Evolutionary conservation across 2,797 vertebrate genomes (phyloP).

Genomic region (Phrynocephalus vlangalii): DNA sequence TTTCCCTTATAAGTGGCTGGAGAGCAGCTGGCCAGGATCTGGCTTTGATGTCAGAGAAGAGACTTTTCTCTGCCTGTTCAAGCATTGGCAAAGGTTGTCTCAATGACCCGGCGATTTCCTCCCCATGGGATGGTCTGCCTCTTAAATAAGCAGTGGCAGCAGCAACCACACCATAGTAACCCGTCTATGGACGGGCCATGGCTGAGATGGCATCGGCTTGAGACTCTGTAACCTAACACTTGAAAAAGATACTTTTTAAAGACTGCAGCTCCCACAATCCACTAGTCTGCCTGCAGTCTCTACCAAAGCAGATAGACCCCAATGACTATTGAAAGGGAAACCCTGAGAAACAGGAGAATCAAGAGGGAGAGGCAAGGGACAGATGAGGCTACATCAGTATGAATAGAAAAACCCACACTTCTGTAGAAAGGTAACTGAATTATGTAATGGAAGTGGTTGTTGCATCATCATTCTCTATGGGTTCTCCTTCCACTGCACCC

Average conservation of each 20-base stretch:
- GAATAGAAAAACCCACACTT: not conserved
- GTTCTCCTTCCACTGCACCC: constrained; percentile 58
- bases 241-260: no score
- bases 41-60: constrained; percentile 23
- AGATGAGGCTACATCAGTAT: not conserved
- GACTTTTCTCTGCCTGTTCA: constrained; percentile 13
- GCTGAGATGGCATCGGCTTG: not conserved
- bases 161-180: not conserved
- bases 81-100: not conserved
- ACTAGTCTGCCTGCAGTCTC: not conserved
- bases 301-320: not conserved
- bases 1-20: constrained; percentile 21
- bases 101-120: not conserved
- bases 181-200: not conserved
- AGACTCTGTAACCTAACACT: no score
- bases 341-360: not conserved
- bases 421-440: fast-evolving
- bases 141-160: not conserved
- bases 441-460: constrained; percentile 11
- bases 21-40: not conserved
- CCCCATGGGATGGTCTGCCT: not conserved
- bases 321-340: fast-evolving
- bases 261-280: not conserved
- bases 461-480: constrained; percentile 57
- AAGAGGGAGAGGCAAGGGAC: not conserved